These are phyloP conservation scores for Epinephelus lanceolatus DNA, from an alignment of 2,113 vertebrate species.

Conservation along the genomic window DNA sequence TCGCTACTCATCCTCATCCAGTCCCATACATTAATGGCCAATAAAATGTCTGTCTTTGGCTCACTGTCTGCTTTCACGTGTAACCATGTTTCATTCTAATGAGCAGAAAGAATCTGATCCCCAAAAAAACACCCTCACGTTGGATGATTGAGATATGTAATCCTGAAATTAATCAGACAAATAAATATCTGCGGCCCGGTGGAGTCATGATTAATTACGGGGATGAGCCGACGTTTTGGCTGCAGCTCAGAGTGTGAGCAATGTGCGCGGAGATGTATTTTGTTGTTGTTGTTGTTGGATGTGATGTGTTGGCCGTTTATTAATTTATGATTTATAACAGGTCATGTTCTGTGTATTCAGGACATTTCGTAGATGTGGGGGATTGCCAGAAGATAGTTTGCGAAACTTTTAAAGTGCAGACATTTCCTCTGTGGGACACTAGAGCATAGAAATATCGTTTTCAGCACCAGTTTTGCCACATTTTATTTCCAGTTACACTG, in stretches of 20 bases:
- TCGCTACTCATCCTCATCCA: constrained; percentile 35
- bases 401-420: constrained; percentile 26
- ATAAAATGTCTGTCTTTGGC: constrained; percentile 24
- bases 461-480: not conserved
- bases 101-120: constrained; percentile 38
- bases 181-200: constrained; percentile 38
- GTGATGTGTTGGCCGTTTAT: constrained; percentile 5
- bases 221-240: constrained; percentile 26
- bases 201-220: constrained; percentile 12
- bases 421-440: constrained; percentile 8
- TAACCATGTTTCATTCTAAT: constrained; percentile 61
- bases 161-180: constrained; percentile 37
- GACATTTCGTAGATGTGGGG: constrained; percentile 29
- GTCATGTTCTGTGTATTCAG: constrained; percentile 15
- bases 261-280: constrained; percentile 10
- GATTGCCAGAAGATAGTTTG: constrained; percentile 26
- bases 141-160: constrained; percentile 39
- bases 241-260: constrained; percentile 13
- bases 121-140: constrained; percentile 19
- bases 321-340: constrained; percentile 39
- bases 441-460: constrained; percentile 12
- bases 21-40: constrained; percentile 29
- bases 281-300: constrained; percentile 40
- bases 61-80: constrained; percentile 24
- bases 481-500: constrained; percentile 31